These are phyloP conservation scores for Nibea coibor DNA, from an alignment of 2,113 vertebrate genomes.

Conservation along the genomic window DNA sequence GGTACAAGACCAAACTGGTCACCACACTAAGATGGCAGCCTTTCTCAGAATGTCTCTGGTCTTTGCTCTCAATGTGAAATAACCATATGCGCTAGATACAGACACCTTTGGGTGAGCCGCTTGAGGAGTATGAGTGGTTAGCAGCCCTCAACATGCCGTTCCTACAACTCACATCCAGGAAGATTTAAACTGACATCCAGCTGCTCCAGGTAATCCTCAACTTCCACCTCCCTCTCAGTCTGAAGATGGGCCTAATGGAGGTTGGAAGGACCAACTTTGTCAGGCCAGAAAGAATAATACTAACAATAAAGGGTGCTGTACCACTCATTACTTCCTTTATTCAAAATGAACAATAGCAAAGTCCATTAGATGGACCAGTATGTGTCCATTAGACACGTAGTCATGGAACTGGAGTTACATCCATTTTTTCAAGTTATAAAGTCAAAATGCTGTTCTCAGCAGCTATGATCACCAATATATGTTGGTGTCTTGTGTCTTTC, in stretches of 20 bases:
- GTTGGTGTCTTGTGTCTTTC: conserved; percentile 7
- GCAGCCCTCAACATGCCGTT: background rate
- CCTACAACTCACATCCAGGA: background rate
- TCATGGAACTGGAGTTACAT: conserved; percentile 12
- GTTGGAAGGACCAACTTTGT: background rate
- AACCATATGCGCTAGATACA: background rate
- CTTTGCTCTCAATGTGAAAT: conserved; percentile 2
- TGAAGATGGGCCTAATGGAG: background rate
- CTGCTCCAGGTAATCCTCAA: background rate
- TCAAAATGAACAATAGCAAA: background rate
- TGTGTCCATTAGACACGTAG: background rate
- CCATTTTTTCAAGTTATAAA: conserved; percentile 1
- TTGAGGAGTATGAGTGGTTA: background rate
- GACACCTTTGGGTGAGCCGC: background rate
- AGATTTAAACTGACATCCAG: conserved; percentile 3
- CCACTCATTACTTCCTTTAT: background rate
- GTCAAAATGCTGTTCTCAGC: background rate
- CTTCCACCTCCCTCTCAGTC: background rate
- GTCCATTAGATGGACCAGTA: background rate
- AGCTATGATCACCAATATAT: background rate
- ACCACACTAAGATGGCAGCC: background rate
- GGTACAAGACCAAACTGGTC: background rate
- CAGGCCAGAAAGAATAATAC: background rate
- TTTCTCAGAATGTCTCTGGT: background rate
- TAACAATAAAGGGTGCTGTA: background rate